phyloP scores from a whole-genome alignment of 2,888 invertebrate species.

The Tenthredo amoena region DNA sequence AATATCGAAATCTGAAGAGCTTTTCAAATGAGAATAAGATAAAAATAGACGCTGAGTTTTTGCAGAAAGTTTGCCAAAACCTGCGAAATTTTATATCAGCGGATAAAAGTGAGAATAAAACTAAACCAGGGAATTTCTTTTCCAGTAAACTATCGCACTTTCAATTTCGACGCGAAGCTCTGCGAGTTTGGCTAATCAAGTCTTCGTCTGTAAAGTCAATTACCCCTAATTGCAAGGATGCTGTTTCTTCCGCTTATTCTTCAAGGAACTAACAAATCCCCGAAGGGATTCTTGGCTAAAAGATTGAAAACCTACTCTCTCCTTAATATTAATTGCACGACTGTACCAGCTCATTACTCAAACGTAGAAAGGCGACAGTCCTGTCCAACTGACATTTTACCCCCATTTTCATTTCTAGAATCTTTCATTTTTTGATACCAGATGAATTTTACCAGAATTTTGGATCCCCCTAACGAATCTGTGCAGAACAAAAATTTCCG shows the following conservation, averaged over 20 bases:
- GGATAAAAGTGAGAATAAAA: neutral
- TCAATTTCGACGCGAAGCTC: neutral
- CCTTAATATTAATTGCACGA: slow-evolving; percentile 9
- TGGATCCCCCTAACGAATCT: neutral
- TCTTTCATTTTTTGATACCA: neutral
- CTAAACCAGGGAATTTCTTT: neutral
- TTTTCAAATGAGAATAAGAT: neutral
- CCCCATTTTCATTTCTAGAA: neutral
- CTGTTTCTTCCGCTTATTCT: neutral
- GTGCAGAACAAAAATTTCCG: too few species aligned
- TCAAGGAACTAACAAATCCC: slow-evolving; percentile 25
- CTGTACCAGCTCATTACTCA: neutral
- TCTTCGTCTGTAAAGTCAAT: slow-evolving; percentile 6
- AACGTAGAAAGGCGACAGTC: neutral
- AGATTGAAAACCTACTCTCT: neutral
- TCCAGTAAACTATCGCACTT: neutral
- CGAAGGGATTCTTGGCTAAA: neutral
- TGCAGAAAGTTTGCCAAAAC: too few species aligned
- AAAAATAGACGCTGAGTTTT: neutral
- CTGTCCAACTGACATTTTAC: neutral
- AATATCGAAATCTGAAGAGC: neutral
- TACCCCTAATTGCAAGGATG: slow-evolving; percentile 20
- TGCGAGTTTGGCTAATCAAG: neutral
- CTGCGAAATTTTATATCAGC: neutral
- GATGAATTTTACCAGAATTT: neutral